A percentile compares a stretch with the other conserved stretches of the same genome.
phyloP scores from a whole-genome alignment of 2,888 invertebrate genomes.

The Didymodactylos carnosus region DNA sequence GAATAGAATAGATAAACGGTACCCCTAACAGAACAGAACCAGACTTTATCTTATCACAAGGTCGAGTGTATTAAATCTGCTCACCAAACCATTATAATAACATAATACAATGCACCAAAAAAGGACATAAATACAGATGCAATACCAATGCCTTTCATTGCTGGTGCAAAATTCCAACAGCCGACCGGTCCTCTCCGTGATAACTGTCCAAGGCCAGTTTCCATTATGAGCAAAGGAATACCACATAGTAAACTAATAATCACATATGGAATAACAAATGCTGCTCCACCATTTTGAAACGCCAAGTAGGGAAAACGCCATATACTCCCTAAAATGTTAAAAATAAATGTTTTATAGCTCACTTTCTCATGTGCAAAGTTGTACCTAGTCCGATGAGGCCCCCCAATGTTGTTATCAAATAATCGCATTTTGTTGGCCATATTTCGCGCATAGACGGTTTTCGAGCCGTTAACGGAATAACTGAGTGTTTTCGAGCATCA shows the following conservation, averaged over 20 bases:
- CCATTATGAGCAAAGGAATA: neutral
- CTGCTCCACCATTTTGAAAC: neutral
- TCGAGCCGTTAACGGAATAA: no score
- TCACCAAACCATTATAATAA: neutral
- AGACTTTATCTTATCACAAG: no score
- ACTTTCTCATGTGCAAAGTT: no score
- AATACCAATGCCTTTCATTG: neutral
- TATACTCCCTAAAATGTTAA: neutral
- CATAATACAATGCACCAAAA: neutral
- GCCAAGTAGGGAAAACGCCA: neutral
- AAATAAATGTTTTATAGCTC: no score
- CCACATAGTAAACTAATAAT: neutral
- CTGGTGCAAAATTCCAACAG: neutral
- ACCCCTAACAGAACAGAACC: no score
- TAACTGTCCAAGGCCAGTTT: neutral
- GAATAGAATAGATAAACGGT: neutral
- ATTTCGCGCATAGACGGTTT: no score
- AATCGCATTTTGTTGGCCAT: neutral
- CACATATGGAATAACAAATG: neutral
- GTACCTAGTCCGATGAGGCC: neutral
- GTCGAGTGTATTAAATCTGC: no score
- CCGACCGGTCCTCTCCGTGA: neutral
- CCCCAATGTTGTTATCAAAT: neutral
- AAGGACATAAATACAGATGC: neutral
- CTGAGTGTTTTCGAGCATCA: no score